Percentiles rank a stretch among this genome's conserved stretches.
These are phyloP conservation scores for Ferrisia virgata DNA, from an alignment of 2,888 invertebrate species.

Conservation along the genomic window DNA sequence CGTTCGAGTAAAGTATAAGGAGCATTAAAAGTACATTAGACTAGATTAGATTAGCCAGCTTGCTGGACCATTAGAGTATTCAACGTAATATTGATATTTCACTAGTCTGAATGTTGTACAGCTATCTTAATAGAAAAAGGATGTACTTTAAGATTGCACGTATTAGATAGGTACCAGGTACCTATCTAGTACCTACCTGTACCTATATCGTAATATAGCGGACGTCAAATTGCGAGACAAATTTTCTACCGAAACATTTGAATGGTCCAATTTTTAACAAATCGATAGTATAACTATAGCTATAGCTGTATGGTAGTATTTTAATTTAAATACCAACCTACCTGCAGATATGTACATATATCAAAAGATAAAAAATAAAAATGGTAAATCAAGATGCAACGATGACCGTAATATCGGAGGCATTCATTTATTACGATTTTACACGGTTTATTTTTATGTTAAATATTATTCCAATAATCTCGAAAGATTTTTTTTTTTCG, in stretches of 20 bases:
- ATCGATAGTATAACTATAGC: background rate
- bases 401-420: background rate
- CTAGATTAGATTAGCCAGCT: background rate
- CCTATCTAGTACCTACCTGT: too few relatives aligned
- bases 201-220: background rate
- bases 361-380: background rate
- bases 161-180: too few relatives aligned
- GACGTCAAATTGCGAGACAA: conserved; percentile 1
- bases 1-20: background rate
- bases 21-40: conserved; percentile 24
- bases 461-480: background rate
- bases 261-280: background rate
- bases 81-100: background rate
- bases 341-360: background rate
- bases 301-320: background rate
- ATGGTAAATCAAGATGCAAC: background rate
- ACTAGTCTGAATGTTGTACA: background rate
- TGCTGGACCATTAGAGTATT: background rate
- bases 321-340: background rate
- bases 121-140: conserved; percentile 13
- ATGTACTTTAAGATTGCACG: background rate
- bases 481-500: background rate
- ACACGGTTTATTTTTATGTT: conserved; percentile 13
- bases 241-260: background rate
- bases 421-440: conserved; percentile 12